Evolutionary conservation across 2,888 invertebrate genomes (phyloP).

Genomic region (Lithosia quadra): DNA sequence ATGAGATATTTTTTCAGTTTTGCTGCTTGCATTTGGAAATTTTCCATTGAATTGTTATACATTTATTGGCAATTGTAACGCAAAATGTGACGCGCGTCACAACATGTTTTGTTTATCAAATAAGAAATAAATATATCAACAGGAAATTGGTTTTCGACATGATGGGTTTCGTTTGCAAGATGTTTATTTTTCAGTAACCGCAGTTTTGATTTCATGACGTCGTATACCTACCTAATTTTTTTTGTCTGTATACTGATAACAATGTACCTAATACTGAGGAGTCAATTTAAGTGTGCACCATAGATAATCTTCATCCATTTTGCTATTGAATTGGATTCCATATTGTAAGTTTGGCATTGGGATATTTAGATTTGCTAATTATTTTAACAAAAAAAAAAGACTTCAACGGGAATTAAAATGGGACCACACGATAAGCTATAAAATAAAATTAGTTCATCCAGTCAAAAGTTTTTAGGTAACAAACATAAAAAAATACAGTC

Average conservation of each 20-base stretch:
- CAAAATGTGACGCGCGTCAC: background rate
- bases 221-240: no score
- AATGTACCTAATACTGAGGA: no score
- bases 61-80: background rate
- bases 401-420: no score
- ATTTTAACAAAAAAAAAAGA: no score
- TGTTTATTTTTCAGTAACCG: background rate
- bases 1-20: no score
- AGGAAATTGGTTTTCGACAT: background rate
- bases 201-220: background rate
- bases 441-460: no score
- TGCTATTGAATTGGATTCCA: background rate
- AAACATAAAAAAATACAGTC: no score
- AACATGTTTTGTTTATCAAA: background rate
- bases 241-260: no score
- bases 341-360: background rate
- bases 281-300: no score
- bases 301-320: background rate
- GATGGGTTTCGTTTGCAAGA: background rate
- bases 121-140: background rate
- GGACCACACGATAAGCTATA: no score
- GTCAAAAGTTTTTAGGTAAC: no score
- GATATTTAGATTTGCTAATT: background rate
- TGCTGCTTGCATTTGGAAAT: background rate
- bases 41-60: background rate